Conservation (phyloP, 2,113 vertebrate species). For the Xenus cinereus region DNA sequence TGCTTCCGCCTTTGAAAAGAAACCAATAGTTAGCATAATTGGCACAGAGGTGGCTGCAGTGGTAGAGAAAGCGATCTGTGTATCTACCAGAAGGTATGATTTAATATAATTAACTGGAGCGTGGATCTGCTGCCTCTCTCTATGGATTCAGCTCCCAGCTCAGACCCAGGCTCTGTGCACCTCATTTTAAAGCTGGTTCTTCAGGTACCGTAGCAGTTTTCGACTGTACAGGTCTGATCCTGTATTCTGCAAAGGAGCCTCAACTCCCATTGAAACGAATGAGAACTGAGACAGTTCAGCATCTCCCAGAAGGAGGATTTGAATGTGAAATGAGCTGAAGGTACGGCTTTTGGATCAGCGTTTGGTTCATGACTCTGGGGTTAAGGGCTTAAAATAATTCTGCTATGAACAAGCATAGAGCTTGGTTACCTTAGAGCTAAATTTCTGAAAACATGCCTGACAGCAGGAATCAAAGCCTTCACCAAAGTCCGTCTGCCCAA, state of each 20-base stretch:
- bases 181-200: conserved; percentile 37
- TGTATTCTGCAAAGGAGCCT: background rate
- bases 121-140: background rate
- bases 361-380: background rate
- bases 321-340: background rate
- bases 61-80: background rate
- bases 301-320: background rate
- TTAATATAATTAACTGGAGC: conserved; percentile 21
- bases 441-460: background rate
- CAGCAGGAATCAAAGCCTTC: background rate
- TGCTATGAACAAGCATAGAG: background rate
- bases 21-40: conserved; percentile 30
- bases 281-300: background rate
- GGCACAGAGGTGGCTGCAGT: conserved; percentile 23
- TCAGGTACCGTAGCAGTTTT: conserved; percentile 17
- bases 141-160: conserved; percentile 2
- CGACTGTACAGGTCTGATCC: background rate
- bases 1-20: conserved; percentile 26
- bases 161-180: background rate
- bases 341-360: background rate
- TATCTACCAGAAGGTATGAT: conserved; percentile 3
- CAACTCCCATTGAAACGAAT: background rate
- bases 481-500: background rate
- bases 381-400: conserved; percentile 6
- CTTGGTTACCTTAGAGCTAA: background rate